Percentiles rank a stretch among this genome's conserved stretches.
Evolutionary conservation across 2,888 invertebrate species (phyloP).

Genomic region (Yponomeuta sedellus): DNA sequence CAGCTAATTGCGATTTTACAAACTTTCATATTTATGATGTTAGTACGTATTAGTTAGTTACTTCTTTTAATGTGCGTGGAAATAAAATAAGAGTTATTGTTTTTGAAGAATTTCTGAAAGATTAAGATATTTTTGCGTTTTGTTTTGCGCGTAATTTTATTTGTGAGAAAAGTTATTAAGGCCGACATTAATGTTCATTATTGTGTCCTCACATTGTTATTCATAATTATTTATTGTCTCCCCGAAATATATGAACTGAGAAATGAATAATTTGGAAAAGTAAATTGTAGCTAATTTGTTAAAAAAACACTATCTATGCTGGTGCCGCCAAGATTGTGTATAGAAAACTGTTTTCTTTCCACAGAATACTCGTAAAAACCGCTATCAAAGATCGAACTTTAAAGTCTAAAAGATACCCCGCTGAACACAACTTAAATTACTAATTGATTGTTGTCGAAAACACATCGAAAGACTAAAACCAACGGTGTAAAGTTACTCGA

Average conservation of each 20-base stretch:
- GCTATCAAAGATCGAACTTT: neutral
- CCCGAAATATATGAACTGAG: neutral
- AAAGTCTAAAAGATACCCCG: slow-evolving; percentile 6
- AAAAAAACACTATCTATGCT: no score
- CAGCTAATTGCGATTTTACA: neutral
- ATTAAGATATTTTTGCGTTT: slow-evolving; percentile 4
- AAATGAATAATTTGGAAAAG: neutral
- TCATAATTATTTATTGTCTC: neutral
- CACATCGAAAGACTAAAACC: neutral
- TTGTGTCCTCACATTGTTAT: neutral
- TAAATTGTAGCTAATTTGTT: neutral
- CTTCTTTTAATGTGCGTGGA: neutral
- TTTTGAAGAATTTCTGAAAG: neutral
- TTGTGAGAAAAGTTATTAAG: neutral
- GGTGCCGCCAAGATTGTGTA: no score
- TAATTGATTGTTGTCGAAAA: slow-evolving; percentile 9
- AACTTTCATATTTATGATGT: neutral
- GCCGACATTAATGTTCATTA: neutral
- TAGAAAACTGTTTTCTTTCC: no score
- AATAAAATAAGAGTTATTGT: neutral
- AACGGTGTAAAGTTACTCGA: neutral
- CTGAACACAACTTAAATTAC: slow-evolving; percentile 9
- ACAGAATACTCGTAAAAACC: neutral
- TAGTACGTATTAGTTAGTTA: neutral
- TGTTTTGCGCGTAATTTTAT: neutral